Base-by-base conservation (phyloP, 2,888 invertebrate genomes). In the Lacanobia wlatinum region DNA sequence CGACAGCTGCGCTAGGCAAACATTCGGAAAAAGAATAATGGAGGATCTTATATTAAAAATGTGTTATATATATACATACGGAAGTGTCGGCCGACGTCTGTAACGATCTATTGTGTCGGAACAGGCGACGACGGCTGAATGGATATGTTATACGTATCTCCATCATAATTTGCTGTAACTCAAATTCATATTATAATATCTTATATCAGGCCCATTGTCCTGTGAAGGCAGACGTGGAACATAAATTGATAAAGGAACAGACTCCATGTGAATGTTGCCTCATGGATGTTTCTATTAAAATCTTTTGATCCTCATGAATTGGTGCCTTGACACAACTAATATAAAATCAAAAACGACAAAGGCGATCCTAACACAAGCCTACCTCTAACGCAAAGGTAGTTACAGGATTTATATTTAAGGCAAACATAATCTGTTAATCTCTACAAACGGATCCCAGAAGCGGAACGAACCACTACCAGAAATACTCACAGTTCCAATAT, bases 391-490 rank as follows among this genome's bases (percentile, higher is more conserved):
- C 64, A 63, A 69, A 77, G 82, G 83, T 76, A 85, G 81, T 86
- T 82, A 81, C 80, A 77, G 79, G 84, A 74, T 87, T 87, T 87
- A 85, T 82, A 82, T 84, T 76, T 75, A 73, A 75, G 55, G 69
- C 77, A 84, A 82, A 80, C 83, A 87, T 88, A 89, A 90, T 88
- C 87, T 86, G 76, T 52, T 87, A 87, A 90, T 87, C 87, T 86
- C 66, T 70, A 67, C 70, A 78, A 82, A 63, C 80, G 80, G 58
- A 63, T 70, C 72, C 73, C 55, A 46, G 58, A 66, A 68, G 40
- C 61, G 34, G 73, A 67, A 67, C 67, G 52, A 70, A 66, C 80
- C 80, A 71, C 72, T 79, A 84, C 76, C 70, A 84, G 74, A 73
- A 69, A 66, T 70, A 78, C 74, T 79, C 71, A 67, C 9, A 56